Conservation (phyloP, 2,797 vertebrate species). For the Poecilia gillii region DNA sequence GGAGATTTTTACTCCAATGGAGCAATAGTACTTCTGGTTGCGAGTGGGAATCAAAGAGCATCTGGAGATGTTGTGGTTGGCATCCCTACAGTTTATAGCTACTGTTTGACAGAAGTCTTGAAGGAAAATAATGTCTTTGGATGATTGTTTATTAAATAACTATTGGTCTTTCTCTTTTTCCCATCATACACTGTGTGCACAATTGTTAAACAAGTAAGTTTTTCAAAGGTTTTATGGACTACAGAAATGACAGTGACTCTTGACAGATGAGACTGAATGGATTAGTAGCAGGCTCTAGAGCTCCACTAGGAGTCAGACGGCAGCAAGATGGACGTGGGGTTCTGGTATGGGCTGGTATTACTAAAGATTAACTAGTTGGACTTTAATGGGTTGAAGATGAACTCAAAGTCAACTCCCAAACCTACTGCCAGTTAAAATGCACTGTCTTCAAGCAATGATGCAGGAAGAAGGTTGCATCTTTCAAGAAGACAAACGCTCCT, state of each 20-base stretch:
- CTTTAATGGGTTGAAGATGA: not conserved
- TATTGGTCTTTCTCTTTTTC: not conserved
- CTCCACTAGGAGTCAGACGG: not conserved
- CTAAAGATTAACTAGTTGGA: not conserved
- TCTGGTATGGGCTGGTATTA: not conserved
- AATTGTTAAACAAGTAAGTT: too few relatives aligned
- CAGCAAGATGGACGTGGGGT: not conserved
- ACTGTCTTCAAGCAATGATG: too few relatives aligned
- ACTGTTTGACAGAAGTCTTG: not conserved
- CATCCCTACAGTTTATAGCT: not conserved
- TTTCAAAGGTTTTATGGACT: too few relatives aligned
- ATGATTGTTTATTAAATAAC: not conserved
- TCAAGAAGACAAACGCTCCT: too few relatives aligned
- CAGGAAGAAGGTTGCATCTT: too few relatives aligned
- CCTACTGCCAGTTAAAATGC: not conserved
- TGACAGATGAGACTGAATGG: not conserved
- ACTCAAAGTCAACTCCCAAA: not conserved
- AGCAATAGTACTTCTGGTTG: not conserved
- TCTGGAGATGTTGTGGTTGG: not conserved
- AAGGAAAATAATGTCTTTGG: not conserved
- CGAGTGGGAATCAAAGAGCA: not conserved
- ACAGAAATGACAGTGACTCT: too few relatives aligned
- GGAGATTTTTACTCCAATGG: not conserved
- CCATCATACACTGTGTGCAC: not conserved
- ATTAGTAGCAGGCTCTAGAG: not conserved